phyloP scores from a whole-genome alignment of 2,797 vertebrate genomes.

The Gambusia yucatana region DNA sequence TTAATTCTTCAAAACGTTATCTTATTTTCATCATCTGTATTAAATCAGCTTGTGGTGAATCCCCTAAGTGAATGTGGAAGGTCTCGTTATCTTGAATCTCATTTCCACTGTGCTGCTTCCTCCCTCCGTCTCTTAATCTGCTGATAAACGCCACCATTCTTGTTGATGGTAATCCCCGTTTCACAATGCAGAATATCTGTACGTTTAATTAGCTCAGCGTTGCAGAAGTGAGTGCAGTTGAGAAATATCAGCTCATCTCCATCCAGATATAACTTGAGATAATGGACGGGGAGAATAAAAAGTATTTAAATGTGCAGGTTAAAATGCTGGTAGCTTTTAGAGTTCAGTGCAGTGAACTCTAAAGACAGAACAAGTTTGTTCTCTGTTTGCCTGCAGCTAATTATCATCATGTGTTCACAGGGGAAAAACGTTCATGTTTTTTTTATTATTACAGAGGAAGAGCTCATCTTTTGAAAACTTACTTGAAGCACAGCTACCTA shows the following conservation, averaged over 20 bases:
- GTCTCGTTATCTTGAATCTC: background rate
- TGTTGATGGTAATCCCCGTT: background rate
- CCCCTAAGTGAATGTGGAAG: background rate
- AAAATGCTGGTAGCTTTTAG: background rate
- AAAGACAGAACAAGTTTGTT: background rate
- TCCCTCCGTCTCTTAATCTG: background rate
- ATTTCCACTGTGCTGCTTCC: background rate
- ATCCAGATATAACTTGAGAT: background rate
- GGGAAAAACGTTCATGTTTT: background rate
- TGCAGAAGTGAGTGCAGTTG: background rate
- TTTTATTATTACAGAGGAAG: constrained; percentile 5
- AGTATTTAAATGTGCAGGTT: background rate
- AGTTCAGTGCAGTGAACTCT: background rate
- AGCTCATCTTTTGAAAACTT: background rate
- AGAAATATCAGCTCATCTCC: background rate
- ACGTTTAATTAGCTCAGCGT: background rate
- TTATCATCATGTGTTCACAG: constrained; percentile 24
- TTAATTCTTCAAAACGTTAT: background rate
- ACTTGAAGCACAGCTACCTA: background rate
- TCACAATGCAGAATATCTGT: background rate
- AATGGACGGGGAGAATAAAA: too few species aligned
- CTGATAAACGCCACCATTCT: background rate
- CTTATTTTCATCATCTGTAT: background rate
- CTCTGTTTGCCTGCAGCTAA: constrained; percentile 12
- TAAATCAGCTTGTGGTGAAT: background rate